Evolutionary conservation across 2,888 invertebrate species (phyloP).

Genomic region (Drosophila colorata): DNA sequence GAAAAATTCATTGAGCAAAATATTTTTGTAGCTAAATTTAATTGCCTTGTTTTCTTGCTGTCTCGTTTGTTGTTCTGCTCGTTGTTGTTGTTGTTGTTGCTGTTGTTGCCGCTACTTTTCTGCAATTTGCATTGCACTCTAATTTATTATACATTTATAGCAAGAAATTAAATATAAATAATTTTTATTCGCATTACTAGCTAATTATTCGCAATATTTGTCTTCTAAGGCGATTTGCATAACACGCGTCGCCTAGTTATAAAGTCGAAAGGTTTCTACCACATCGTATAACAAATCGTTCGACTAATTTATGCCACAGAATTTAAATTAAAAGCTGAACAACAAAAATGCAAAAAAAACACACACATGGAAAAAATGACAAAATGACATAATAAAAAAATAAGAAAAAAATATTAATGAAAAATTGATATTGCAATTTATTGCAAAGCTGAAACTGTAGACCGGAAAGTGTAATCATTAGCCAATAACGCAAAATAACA

Average conservation of each 20-base stretch:
- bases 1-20: slow-evolving; percentile 69
- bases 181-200: slow-evolving; percentile 60
- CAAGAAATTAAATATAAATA: slow-evolving; percentile 3
- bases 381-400: slow-evolving; percentile 32
- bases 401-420: slow-evolving; percentile 18
- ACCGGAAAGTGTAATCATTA: slow-evolving; percentile 71
- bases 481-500: slow-evolving; percentile 26
- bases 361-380: slow-evolving; percentile 3
- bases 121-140: slow-evolving; percentile 73
- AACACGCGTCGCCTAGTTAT: slow-evolving; percentile 60
- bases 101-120: slow-evolving; percentile 24
- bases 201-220: slow-evolving; percentile 74
- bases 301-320: slow-evolving; percentile 54
- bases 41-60: slow-evolving; percentile 52
- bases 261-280: slow-evolving; percentile 62
- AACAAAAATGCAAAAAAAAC: slow-evolving; percentile 5
- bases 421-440: slow-evolving; percentile 54
- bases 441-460: slow-evolving; percentile 46
- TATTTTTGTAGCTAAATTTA: slow-evolving; percentile 38
- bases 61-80: slow-evolving; percentile 10
- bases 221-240: slow-evolving; percentile 64
- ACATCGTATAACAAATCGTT: slow-evolving; percentile 43
- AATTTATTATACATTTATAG: slow-evolving; percentile 63
- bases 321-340: slow-evolving; percentile 29
- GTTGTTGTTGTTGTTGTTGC: slow-evolving; percentile 24